Conservation (phyloP, 2,797 vertebrate species). For the Kryptolebias ocellatus region DNA sequence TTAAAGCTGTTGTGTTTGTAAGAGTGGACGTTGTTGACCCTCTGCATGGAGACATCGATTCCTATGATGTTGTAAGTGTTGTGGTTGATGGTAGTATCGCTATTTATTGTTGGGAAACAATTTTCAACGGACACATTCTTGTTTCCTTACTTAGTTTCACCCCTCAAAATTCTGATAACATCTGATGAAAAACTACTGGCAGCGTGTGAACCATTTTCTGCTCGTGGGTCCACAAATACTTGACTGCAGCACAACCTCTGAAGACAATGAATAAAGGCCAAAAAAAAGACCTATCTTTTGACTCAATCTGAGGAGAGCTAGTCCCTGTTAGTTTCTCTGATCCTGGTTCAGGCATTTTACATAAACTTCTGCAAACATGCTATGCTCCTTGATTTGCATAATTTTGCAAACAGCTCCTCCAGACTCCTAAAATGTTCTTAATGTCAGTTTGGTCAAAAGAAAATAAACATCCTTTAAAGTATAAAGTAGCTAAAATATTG, state of each 20-base stretch:
- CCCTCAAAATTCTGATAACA: constrained; percentile 2
- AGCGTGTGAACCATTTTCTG: background rate
- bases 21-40: background rate
- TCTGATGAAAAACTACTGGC: background rate
- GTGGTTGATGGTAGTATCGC: background rate
- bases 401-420: constrained; percentile 33
- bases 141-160: background rate
- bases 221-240: constrained; percentile 25
- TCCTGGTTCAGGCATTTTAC: constrained; percentile 45
- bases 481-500: background rate
- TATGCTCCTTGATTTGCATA: constrained; percentile 42
- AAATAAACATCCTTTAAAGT: background rate
- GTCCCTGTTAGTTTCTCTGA: constrained; percentile 35
- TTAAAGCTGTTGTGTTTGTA: background rate
- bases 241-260: constrained; percentile 4
- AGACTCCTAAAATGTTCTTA: constrained; percentile 1
- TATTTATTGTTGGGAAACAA: constrained; percentile 9
- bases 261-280: constrained; percentile 18
- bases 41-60: background rate
- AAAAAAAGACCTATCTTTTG: constrained; percentile 9
- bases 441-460: background rate
- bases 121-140: constrained; percentile 18
- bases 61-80: background rate
- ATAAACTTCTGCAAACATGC: constrained; percentile 36
- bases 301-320: constrained; percentile 19